Conservation (phyloP, 2,797 vertebrate genomes). For the Antrozous pallidus region DNA sequence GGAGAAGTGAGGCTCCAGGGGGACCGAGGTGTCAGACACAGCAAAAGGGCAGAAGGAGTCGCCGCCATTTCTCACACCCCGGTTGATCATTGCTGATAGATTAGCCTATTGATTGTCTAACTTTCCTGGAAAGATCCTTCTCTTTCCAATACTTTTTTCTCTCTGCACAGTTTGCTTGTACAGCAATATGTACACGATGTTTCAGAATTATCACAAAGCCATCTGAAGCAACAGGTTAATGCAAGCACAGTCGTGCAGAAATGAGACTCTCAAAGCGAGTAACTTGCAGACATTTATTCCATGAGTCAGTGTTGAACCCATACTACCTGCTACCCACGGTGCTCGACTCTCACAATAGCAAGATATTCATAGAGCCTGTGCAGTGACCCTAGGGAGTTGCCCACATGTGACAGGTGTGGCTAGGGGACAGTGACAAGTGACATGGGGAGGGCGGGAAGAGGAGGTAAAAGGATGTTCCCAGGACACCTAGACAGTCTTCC, state of each 20-base stretch:
- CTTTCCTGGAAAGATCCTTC: neutral
- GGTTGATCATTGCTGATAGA: neutral
- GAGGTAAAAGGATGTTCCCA: neutral
- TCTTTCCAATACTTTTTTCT: neutral
- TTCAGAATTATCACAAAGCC: neutral
- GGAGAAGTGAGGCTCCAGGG: neutral
- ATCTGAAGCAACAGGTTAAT: neutral
- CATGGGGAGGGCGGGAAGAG: neutral
- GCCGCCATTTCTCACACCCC: neutral
- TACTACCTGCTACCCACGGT: neutral
- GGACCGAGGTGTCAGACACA: neutral
- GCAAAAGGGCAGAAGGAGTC: neutral
- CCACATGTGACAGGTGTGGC: neutral
- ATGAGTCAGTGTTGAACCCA: neutral
- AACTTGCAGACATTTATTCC: neutral
- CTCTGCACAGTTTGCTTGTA: neutral
- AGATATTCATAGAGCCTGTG: neutral
- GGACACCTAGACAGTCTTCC: neutral
- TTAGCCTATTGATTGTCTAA: neutral
- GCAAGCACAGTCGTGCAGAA: neutral
- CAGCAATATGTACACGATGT: neutral
- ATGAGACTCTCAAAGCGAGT: neutral
- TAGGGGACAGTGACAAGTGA: neutral
- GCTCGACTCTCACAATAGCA: neutral
- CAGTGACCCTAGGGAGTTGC: neutral